Conservation (phyloP, 2,888 invertebrate species). For the Itoplectis maculator region DNA sequence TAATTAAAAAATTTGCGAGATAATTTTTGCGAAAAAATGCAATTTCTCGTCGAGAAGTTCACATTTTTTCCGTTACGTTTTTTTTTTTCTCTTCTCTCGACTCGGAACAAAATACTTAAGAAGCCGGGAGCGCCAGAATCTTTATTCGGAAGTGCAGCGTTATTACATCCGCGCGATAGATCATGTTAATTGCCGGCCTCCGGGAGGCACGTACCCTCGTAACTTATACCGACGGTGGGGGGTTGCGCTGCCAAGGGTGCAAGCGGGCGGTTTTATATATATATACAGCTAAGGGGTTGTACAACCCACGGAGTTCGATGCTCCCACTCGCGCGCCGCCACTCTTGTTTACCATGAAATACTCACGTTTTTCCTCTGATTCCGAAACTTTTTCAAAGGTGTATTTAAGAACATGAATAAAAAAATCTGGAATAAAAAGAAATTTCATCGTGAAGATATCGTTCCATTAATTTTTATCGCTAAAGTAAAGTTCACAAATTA, state of each 20-base stretch:
- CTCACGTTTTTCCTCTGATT: neutral
- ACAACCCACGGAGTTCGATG: constrained; percentile 44
- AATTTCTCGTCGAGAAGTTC: constrained; percentile 1
- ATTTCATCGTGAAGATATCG: neutral
- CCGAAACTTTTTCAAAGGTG: neutral
- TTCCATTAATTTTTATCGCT: too few species aligned
- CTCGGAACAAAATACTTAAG: constrained; percentile 62
- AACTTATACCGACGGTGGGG: constrained; percentile 76
- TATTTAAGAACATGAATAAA: neutral
- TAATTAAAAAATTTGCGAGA: neutral
- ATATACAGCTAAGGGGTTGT: constrained; percentile 22
- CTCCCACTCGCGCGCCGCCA: constrained; percentile 6
- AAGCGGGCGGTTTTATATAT: constrained; percentile 23
- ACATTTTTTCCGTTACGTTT: constrained; percentile 7
- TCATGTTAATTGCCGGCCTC: constrained; percentile 82
- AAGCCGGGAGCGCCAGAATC: constrained; percentile 54
- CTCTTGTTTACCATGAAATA: constrained; percentile 35
- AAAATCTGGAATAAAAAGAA: neutral
- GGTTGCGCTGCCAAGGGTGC: constrained; percentile 37
- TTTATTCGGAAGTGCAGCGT: constrained; percentile 76
- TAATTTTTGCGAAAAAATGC: neutral
- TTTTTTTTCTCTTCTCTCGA: constrained; percentile 28
- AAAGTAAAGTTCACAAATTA: too few species aligned
- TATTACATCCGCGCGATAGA: constrained; percentile 82
- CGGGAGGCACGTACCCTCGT: constrained; percentile 75